Evolutionary conservation across 2,888 invertebrate genomes (phyloP).

Genomic region (Pristionchus japonicus): DNA sequence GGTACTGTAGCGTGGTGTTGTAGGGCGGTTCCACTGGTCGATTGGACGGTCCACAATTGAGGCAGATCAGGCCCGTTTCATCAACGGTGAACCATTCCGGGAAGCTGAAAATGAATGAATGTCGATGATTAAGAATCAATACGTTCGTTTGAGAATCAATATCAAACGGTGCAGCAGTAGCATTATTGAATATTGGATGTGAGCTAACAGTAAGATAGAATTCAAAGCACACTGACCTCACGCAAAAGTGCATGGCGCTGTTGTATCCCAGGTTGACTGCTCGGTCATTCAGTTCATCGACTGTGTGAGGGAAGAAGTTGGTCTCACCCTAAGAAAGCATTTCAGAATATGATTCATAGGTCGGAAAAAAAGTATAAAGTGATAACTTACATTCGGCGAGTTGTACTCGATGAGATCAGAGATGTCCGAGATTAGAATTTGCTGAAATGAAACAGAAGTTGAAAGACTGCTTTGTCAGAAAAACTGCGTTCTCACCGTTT

Average conservation of each 20-base stretch:
- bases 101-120: not conserved
- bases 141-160: too few species aligned
- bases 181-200: too few species aligned
- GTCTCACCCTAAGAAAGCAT: not conserved
- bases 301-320: not conserved
- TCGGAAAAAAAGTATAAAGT: not conserved
- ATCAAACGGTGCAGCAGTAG: too few species aligned
- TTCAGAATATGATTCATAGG: not conserved
- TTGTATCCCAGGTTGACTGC: not conserved
- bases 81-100: not conserved
- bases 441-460: not conserved
- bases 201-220: too few species aligned
- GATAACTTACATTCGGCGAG: not conserved
- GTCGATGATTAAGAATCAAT: not conserved
- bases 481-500: not conserved
- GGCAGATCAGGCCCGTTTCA: not conserved
- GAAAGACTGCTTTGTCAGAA: not conserved
- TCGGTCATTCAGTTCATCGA: not conserved
- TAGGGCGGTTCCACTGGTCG: too few species aligned
- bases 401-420: not conserved
- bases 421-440: not conserved
- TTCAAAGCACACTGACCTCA: too few species aligned
- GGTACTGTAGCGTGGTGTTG: too few species aligned
- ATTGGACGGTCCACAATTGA: not conserved
- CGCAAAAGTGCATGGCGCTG: not conserved